Evolutionary conservation across 2,113 vertebrate genomes (phyloP).

Genomic region (Phyllostomus discolor): DNA sequence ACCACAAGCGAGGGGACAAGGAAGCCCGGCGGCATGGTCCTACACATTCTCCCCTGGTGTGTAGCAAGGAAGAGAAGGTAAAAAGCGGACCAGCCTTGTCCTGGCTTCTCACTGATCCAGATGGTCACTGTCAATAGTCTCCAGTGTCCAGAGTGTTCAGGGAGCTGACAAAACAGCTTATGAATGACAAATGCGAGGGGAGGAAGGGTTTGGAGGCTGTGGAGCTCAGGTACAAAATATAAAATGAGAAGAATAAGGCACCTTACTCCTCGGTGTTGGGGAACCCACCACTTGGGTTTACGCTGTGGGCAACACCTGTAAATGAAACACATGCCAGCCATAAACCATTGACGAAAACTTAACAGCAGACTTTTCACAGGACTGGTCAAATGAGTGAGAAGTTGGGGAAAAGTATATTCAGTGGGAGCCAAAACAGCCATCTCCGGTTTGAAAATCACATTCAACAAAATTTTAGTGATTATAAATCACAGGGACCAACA

Average conservation of each 20-base stretch:
- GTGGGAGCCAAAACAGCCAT: neutral
- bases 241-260: neutral
- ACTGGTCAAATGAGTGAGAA: neutral
- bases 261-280: neutral
- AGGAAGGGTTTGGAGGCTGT: neutral
- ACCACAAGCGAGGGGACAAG: neutral
- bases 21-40: too few relatives aligned
- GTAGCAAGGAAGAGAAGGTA: neutral
- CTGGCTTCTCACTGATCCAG: neutral
- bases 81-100: fast-evolving
- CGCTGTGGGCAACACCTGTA: neutral
- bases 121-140: neutral
- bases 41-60: too few relatives aligned
- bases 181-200: neutral
- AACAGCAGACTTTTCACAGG: neutral
- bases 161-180: neutral
- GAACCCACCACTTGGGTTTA: neutral
- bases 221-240: neutral
- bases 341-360: neutral
- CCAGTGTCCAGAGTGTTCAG: neutral
- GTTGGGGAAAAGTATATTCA: neutral
- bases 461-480: neutral
- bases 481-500: neutral
- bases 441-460: conserved; percentile 18
- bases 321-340: neutral